Evolutionary conservation across 1,140 invertebrate genomes (phyloP), one percentile per base, ranked within the genome.

Genomic region (Bactericera cockerelli): DNA sequence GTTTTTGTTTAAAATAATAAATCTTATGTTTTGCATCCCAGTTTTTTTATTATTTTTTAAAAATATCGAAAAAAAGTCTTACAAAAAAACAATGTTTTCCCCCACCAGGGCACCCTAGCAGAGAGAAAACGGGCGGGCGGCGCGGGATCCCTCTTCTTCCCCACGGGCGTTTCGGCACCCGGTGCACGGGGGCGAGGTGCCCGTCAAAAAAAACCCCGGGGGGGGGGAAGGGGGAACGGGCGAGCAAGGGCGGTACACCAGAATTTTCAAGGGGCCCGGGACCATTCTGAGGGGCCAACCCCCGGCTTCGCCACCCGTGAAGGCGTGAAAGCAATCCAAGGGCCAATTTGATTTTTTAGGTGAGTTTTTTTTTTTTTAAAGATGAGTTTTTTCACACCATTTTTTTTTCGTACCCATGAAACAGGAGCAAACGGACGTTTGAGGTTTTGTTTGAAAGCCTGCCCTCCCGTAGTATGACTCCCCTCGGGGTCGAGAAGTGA

Each of bases 81-180:
- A n/a, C n/a, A n/a, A n/a, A n/a, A n/a, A n/a, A n/a, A n/a, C n/a
- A n/a, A n/a, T n/a, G n/a, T n/a, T n/a, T n/a, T n/a, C n/a, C n/a
- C n/a, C n/a, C n/a, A 28, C 21, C 61, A 83, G 79, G 93, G 93
- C 13, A 97, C 93, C n/a, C 71, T 98, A 56, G 93, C 94, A 2
- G 94, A 98, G 75, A 77, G 89, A 62, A 83, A 97, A 53, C 74
- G 94, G 63, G 91, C 93, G 31, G 93, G 93, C 57, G 95, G 95
- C 39, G 93, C 95, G 39, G 97, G 95, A 22, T 93, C 99, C 63
- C 95, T 96, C 24, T 96, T 94, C 1, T 99, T 99, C 74, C 99
- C 83, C 64, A 99, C 96, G 97, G 26, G 95, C 85, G 1, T 95
- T 79, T 71, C 93, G 93, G 10, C 99, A 97, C 1, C 74, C 98